These are phyloP conservation scores for Lethrus apterus DNA, from an alignment of 1,140 invertebrate species.

Conservation along the genomic window DNA sequence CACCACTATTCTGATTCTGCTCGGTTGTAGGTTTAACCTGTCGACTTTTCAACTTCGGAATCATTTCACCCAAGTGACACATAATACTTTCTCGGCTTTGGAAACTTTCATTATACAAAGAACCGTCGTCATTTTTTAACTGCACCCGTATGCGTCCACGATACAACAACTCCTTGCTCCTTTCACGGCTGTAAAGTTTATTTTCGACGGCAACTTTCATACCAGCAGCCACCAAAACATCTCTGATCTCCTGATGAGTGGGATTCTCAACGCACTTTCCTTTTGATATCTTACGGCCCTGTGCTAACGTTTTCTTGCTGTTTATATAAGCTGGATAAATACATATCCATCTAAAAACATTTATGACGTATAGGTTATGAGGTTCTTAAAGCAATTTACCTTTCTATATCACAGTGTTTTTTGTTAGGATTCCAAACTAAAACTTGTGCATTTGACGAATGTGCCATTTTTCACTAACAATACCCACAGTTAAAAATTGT, in stretches of 20 bases:
- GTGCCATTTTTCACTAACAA: constrained; percentile 6
- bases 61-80: constrained; percentile 70
- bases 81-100: constrained; percentile 71
- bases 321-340: constrained; percentile 97
- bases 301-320: constrained; percentile 80
- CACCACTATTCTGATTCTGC: constrained; percentile 19
- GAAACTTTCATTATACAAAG: constrained; percentile 64
- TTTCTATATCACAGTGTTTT: constrained; percentile 57
- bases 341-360: constrained; percentile 78
- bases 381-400: constrained; percentile 35
- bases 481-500: neutral
- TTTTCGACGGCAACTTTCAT: constrained; percentile 87
- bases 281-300: constrained; percentile 80
- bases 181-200: constrained; percentile 87
- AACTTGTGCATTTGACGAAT: constrained; percentile 5
- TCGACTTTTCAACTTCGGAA: constrained; percentile 86
- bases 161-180: constrained; percentile 76
- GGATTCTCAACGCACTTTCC: constrained; percentile 89
- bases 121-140: constrained; percentile 86
- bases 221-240: constrained; percentile 77
- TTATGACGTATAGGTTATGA: constrained; percentile 1
- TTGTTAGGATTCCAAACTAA: constrained; percentile 48
- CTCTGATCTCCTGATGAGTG: constrained; percentile 85
- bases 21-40: constrained; percentile 39
- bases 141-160: constrained; percentile 87